Evolutionary conservation across 2,888 invertebrate genomes (phyloP).

Genomic region (Orthosia gothica): DNA sequence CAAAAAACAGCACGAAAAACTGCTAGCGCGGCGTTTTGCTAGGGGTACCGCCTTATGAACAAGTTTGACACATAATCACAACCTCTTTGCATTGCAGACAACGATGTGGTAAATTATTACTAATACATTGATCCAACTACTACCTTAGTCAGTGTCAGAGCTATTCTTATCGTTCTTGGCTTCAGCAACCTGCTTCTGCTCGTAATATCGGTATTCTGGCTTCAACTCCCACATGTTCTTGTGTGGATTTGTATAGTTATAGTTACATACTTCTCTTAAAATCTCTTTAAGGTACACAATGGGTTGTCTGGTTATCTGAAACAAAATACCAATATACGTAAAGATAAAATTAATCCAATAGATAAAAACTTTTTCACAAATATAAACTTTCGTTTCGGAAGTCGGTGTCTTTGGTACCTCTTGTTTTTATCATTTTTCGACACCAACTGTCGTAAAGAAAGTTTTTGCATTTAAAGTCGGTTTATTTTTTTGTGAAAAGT

Average conservation of each 20-base stretch:
- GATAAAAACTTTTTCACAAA: too few relatives aligned
- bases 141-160: constrained; percentile 87
- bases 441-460: too few relatives aligned
- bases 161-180: constrained; percentile 92
- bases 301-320: constrained; percentile 98
- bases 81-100: constrained; percentile 19
- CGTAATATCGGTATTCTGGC: constrained; percentile 99
- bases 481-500: too few relatives aligned
- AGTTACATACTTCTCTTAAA: constrained; percentile 99
- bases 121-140: constrained; percentile 15
- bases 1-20: too few relatives aligned
- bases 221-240: constrained; percentile 99
- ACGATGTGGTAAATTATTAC: constrained; percentile 38
- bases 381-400: too few relatives aligned
- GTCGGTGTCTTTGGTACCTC: too few relatives aligned
- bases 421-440: too few relatives aligned
- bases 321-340: constrained; percentile 21
- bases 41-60: too few relatives aligned
- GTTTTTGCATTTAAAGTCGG: too few relatives aligned
- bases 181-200: constrained; percentile 93
- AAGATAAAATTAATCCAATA: neutral
- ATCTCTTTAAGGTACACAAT: constrained; percentile 99
- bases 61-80: constrained; percentile 15
- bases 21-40: too few relatives aligned
- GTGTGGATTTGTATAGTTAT: constrained; percentile 99